Evolutionary conservation across 2,797 vertebrate genomes (phyloP).

Genomic region (Mus minutoides): DNA sequence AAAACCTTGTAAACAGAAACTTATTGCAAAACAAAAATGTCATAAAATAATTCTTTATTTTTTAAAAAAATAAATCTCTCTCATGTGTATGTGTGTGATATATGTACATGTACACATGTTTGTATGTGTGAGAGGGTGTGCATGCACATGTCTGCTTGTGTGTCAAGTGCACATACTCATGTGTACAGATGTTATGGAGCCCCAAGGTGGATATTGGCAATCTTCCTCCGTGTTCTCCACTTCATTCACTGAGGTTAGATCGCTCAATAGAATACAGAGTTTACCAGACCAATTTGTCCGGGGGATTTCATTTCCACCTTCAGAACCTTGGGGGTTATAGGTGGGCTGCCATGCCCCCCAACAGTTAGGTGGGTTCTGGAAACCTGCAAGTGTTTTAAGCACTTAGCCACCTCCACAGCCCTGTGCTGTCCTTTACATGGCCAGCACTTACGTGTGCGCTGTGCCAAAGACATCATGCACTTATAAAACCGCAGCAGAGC

Average conservation of each 20-base stretch:
- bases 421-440: not conserved
- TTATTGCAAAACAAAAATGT: constrained; percentile 6
- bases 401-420: not conserved
- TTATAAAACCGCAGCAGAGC: not conserved
- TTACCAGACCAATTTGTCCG: not conserved
- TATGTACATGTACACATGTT: not conserved
- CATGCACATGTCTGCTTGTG: no score
- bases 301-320: not conserved
- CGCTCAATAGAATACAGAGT: not conserved
- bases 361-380: not conserved
- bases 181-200: not conserved
- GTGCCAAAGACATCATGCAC: not conserved
- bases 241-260: not conserved
- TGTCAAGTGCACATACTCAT: not conserved
- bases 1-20: not conserved
- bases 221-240: not conserved
- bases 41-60: not conserved
- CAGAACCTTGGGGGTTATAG: not conserved
- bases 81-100: not conserved
- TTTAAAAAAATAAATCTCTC: not conserved
- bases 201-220: not conserved
- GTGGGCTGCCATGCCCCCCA: not conserved
- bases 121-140: not conserved
- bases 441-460: not conserved
- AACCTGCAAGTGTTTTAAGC: not conserved